Evolutionary conservation across 2,888 invertebrate species (phyloP).

Genomic region (Meiosimyza platycephala): DNA sequence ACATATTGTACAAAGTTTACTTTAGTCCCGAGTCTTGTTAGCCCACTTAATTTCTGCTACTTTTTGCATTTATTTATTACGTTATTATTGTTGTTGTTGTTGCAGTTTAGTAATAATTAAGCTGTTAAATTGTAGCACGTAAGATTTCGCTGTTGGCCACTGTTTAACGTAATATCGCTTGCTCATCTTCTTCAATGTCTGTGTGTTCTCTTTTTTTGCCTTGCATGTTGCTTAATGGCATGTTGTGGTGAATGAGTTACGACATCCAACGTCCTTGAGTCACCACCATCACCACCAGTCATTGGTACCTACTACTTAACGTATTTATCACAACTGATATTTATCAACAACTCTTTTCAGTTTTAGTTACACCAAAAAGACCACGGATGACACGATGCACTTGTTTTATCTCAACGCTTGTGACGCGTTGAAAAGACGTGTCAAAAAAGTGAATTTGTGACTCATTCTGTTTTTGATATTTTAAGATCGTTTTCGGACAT

Average conservation of each 20-base stretch:
- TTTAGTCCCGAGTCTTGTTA: not conserved
- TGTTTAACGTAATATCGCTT: not conserved
- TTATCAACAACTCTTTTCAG: slow-evolving; percentile 46
- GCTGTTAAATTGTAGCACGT: slow-evolving; percentile 63
- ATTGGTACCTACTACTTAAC: slow-evolving; percentile 53
- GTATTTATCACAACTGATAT: slow-evolving; percentile 64
- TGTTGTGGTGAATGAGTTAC: slow-evolving; percentile 56
- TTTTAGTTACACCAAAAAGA: too few relatives aligned
- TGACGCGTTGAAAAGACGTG: too few relatives aligned
- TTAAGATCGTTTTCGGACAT: too few relatives aligned
- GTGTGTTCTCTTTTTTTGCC: slow-evolving; percentile 6
- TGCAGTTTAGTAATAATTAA: slow-evolving; percentile 64
- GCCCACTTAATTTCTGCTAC: not conserved
- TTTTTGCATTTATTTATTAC: slow-evolving; percentile 6
- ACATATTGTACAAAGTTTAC: slow-evolving; percentile 24
- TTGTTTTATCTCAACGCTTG: too few relatives aligned
- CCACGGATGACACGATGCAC: too few relatives aligned
- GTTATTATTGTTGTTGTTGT: slow-evolving; percentile 44
- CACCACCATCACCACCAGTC: slow-evolving; percentile 36
- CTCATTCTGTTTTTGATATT: too few relatives aligned
- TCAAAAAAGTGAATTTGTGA: too few relatives aligned
- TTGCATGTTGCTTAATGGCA: slow-evolving; percentile 51
- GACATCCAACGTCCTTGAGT: slow-evolving; percentile 58
- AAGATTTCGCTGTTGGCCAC: slow-evolving; percentile 44
- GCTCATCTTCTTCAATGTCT: slow-evolving; percentile 24